Conservation (phyloP, 2,797 vertebrate species). For the Cetoscarus ocellatus region DNA sequence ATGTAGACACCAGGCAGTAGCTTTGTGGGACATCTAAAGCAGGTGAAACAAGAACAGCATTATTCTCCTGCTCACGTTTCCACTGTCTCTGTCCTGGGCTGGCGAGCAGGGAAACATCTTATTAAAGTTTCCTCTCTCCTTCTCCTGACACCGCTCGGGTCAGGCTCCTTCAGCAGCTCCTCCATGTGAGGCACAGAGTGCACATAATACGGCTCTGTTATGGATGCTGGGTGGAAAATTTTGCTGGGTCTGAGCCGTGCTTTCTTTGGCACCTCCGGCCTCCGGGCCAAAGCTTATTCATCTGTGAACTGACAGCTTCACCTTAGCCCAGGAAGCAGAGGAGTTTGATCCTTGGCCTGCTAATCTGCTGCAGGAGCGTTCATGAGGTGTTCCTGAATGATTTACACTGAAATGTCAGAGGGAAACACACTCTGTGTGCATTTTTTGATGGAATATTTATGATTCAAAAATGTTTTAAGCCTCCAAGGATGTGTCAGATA, state of each 20-base stretch:
- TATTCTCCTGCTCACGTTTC: slow-evolving; percentile 49
- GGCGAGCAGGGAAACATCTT: slow-evolving; percentile 65
- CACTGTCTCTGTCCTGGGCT: slow-evolving; percentile 46
- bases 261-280: slow-evolving; percentile 83
- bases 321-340: slow-evolving; percentile 73
- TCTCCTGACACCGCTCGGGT: slow-evolving; percentile 40
- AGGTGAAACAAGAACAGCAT: slow-evolving; percentile 66
- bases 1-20: no score
- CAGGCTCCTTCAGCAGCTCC: slow-evolving; percentile 61
- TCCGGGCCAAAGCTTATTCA: slow-evolving; percentile 76
- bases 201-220: slow-evolving; percentile 73
- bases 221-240: slow-evolving; percentile 76
- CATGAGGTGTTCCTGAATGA: slow-evolving; percentile 40
- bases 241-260: slow-evolving; percentile 75
- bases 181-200: slow-evolving; percentile 70
- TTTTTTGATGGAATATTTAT: neutral
- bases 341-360: slow-evolving; percentile 44
- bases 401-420: slow-evolving; percentile 20
- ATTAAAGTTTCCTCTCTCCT: slow-evolving; percentile 69
- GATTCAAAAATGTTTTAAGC: neutral
- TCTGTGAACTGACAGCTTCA: slow-evolving; percentile 81
- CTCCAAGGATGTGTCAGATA: neutral
- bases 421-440: slow-evolving; percentile 1
- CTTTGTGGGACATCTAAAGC: slow-evolving; percentile 36
- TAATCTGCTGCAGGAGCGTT: slow-evolving; percentile 33